These are phyloP conservation scores for Tenrec ecaudatus DNA, from an alignment of 2,113 vertebrate genomes.

Conservation along the genomic window DNA sequence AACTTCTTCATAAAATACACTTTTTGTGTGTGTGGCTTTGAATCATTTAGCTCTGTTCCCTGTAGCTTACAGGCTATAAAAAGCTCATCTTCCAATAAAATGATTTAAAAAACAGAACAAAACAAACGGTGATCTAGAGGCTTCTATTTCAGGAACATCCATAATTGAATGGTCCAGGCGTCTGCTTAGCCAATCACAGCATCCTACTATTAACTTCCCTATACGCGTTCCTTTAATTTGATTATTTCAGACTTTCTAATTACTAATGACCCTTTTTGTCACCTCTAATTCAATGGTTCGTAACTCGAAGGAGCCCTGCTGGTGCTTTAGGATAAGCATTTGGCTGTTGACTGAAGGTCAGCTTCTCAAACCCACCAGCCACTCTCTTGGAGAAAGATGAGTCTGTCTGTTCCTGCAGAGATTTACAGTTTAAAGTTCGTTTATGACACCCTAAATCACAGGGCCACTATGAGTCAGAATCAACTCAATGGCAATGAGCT, in stretches of 20 bases:
- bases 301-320: not conserved
- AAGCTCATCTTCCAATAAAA: not conserved
- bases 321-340: no score
- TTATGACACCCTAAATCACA: no score
- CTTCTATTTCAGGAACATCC: not conserved
- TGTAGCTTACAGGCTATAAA: not conserved
- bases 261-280: not conserved
- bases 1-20: not conserved
- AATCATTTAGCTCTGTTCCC: not conserved
- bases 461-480: no score
- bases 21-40: not conserved
- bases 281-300: slow-evolving; percentile 9
- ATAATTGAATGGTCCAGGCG: not conserved
- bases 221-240: not conserved
- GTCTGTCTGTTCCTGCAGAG: no score
- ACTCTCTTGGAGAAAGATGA: not conserved
- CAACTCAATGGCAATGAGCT: no score
- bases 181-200: not conserved
- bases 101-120: not conserved
- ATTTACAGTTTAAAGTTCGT: no score
- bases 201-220: not conserved
- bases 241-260: not conserved
- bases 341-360: no score
- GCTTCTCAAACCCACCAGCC: not conserved
- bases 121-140: not conserved